A percentile compares a stretch with the other conserved stretches of the same genome.
phyloP scores from a whole-genome alignment of 2,113 vertebrate species.

The cattle (Bos taurus) region ARS-UCD2.0 NC_037337.1:73277501-73278000 shows the following conservation, averaged over 20 bases:
- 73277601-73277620: background rate
- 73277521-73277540: background rate
- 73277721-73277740: background rate
- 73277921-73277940: background rate
- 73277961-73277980: background rate
- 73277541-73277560: background rate
- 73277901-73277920: background rate
- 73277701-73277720: background rate
- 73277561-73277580: background rate
- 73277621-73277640: background rate
- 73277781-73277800: background rate
- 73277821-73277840: background rate
- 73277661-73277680: background rate
- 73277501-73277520: background rate
- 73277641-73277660: background rate
- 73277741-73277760: background rate
- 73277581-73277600: too few relatives aligned
- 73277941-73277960: background rate
- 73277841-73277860: background rate
- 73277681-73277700: background rate
- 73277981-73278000: background rate
- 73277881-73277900: background rate
- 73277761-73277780: background rate
- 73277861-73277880: background rate
- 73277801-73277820: background rate